Percentiles rank a stretch among this genome's conserved stretches.
These are phyloP conservation scores for Strigamia transsilvanica DNA, from an alignment of 2,888 invertebrate species.

Conservation along the genomic window DNA sequence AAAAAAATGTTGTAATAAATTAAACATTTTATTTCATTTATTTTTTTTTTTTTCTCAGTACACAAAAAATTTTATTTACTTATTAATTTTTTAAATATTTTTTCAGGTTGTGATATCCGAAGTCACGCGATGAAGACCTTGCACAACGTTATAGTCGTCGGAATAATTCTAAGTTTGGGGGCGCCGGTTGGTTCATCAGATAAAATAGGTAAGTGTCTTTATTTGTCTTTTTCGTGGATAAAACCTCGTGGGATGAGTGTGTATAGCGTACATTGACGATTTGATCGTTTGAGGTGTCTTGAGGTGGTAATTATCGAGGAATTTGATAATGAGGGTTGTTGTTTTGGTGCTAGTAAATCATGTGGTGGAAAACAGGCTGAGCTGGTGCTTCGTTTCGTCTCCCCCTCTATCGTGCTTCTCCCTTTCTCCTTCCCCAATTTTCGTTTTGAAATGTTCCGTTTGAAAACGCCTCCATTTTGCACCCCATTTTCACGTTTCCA, in stretches of 20 bases:
- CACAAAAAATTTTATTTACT: too few species aligned
- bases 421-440: neutral
- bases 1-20: conserved; percentile 22
- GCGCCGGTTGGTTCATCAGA: neutral
- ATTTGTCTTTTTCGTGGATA: neutral
- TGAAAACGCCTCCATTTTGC: neutral
- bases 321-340: conserved; percentile 39
- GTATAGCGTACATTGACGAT: too few species aligned
- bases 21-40: neutral
- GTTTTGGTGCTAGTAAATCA: conserved; percentile 38
- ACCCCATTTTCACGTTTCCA: neutral
- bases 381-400: neutral
- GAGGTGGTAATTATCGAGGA: conserved; percentile 38
- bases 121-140: conserved; percentile 46
- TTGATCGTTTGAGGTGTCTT: conserved; percentile 6
- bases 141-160: conserved; percentile 16
- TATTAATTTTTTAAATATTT: neutral
- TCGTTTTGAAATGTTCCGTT: neutral
- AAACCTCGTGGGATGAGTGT: too few species aligned
- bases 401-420: neutral
- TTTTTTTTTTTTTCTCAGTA: neutral
- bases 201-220: conserved; percentile 14
- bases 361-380: conserved; percentile 6
- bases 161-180: conserved; percentile 15
- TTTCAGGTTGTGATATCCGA: conserved; percentile 38